Percentiles rank a stretch among this genome's conserved stretches.
phyloP scores from a whole-genome alignment of 2,888 invertebrate genomes.

The Pollenia amentaria region DNA sequence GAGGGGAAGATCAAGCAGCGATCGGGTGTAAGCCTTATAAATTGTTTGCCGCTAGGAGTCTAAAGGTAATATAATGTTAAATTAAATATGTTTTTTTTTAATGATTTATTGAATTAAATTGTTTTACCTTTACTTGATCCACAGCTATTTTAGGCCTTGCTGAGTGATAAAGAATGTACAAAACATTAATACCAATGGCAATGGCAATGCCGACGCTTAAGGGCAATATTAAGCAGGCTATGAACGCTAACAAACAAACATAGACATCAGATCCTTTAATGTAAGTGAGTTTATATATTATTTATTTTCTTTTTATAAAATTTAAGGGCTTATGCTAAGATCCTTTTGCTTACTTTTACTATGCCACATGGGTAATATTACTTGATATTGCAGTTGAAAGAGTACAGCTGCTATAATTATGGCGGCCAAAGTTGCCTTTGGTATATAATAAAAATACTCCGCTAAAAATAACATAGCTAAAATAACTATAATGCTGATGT shows the following conservation, averaged over 20 bases:
- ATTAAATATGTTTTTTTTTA: background rate
- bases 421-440: constrained; percentile 93
- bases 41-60: constrained; percentile 89
- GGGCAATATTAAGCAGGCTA: constrained; percentile 92
- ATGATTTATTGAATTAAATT: background rate
- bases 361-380: constrained; percentile 93
- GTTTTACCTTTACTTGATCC: constrained; percentile 89
- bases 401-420: constrained; percentile 95
- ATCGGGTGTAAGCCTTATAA: constrained; percentile 93
- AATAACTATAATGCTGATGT: constrained; percentile 92
- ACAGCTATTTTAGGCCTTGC: constrained; percentile 93
- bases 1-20: constrained; percentile 95
- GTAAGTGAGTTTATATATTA: background rate
- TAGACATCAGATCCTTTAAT: constrained; percentile 92
- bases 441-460: constrained; percentile 93
- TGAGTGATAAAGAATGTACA: constrained; percentile 94
- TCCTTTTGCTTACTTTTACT: constrained; percentile 89
- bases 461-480: constrained; percentile 93
- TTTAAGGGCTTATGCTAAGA: background rate
- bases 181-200: constrained; percentile 92
- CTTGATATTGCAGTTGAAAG: constrained; percentile 94
- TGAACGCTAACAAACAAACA: constrained; percentile 93
- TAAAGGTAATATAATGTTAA: constrained; percentile 72
- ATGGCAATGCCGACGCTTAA: constrained; percentile 94
- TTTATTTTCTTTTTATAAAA: background rate